Evolutionary conservation across 2,888 invertebrate species (phyloP).

Genomic region (Catocala nupta): DNA sequence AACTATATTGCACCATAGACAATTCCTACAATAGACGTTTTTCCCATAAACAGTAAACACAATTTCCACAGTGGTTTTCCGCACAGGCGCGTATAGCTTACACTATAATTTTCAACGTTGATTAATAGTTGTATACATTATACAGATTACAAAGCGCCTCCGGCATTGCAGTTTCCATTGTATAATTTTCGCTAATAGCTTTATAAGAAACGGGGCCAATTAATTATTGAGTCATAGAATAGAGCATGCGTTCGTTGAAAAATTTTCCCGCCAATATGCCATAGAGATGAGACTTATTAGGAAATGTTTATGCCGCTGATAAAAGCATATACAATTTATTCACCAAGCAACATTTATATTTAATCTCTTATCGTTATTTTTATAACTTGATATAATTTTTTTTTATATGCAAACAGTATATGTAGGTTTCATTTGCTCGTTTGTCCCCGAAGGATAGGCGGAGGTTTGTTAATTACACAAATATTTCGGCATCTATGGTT

Average conservation of each 20-base stretch:
- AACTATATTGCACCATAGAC: too few species aligned
- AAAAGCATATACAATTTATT: too few species aligned
- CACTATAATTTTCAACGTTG: conserved; percentile 28
- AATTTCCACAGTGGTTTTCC: conserved; percentile 39
- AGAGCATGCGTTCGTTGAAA: background rate
- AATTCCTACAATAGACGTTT: conserved; percentile 15
- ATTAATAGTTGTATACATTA: conserved; percentile 33
- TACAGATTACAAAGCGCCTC: conserved; percentile 26
- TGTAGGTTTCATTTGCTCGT: too few species aligned
- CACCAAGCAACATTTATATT: too few species aligned
- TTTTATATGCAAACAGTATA: too few species aligned
- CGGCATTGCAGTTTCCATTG: conserved; percentile 35
- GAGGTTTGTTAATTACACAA: too few species aligned
- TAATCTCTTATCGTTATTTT: too few species aligned
- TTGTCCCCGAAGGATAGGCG: too few species aligned
- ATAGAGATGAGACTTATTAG: too few species aligned
- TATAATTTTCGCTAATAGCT: conserved; percentile 27
- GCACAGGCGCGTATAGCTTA: conserved; percentile 7
- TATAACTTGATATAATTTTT: too few species aligned
- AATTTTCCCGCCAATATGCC: background rate
- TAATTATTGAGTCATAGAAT: conserved; percentile 17
- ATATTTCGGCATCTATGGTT: too few species aligned
- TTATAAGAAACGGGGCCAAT: conserved; percentile 29
- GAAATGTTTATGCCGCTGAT: too few species aligned
- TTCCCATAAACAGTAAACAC: conserved; percentile 26